Evolutionary conservation across 1,140 invertebrate species (phyloP).

Genomic region (Aphis craccivora): DNA sequence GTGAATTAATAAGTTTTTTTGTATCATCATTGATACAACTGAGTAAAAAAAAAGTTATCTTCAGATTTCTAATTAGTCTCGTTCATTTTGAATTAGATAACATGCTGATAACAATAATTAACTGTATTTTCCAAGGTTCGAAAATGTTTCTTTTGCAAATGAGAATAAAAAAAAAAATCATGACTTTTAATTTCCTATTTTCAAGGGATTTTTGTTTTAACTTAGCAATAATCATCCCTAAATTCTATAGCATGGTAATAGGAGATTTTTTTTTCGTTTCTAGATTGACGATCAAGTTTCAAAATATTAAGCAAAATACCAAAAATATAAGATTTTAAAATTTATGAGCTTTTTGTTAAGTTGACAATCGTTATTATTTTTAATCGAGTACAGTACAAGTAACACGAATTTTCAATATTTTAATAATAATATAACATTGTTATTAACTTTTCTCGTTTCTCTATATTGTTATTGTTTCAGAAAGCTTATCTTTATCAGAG

Average conservation of each 20-base stretch:
- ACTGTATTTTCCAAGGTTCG: background rate
- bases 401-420: background rate
- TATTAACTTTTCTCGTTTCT: background rate
- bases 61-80: background rate
- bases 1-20: background rate
- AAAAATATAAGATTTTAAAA: background rate
- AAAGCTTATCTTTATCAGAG: background rate
- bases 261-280: background rate
- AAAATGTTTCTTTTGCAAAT: background rate
- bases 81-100: background rate
- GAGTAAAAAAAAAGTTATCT: background rate
- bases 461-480: background rate
- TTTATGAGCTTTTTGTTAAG: slow-evolving; percentile 8
- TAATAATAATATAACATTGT: background rate
- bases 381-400: background rate
- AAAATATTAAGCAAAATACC: background rate
- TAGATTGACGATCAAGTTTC: background rate
- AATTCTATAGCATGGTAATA: background rate
- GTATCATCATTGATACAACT: background rate
- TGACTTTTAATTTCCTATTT: background rate
- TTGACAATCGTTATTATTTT: slow-evolving; percentile 28
- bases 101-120: background rate
- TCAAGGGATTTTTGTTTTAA: background rate
- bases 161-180: background rate
- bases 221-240: background rate